phyloP scores from a whole-genome alignment of 1,140 invertebrate species.

The Monochamus saltuarius region DNA sequence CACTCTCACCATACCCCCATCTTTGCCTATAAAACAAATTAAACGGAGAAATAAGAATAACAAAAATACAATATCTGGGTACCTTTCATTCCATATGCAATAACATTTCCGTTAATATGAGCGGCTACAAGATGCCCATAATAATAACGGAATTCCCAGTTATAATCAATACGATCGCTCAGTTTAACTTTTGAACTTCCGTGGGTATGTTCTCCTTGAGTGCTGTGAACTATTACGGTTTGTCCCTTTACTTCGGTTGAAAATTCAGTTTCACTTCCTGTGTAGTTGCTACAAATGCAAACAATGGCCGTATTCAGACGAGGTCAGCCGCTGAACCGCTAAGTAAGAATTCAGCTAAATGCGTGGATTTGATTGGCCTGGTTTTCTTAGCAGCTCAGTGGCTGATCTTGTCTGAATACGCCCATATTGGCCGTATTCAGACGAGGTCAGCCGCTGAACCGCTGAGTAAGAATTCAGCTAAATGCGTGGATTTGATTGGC shows the following conservation, averaged over 20 bases:
- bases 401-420: too few relatives aligned
- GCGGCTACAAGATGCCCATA: slow-evolving; percentile 85
- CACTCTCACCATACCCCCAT: slow-evolving; percentile 79
- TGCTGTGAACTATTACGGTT: slow-evolving; percentile 71
- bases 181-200: slow-evolving; percentile 88
- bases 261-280: slow-evolving; percentile 68
- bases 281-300: slow-evolving; percentile 61
- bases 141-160: slow-evolving; percentile 87
- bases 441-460: too few relatives aligned
- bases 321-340: too few relatives aligned
- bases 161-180: slow-evolving; percentile 88
- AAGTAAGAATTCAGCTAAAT: too few relatives aligned
- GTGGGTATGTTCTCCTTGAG: slow-evolving; percentile 67
- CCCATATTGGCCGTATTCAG: too few relatives aligned
- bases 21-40: slow-evolving; percentile 59
- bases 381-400: too few relatives aligned
- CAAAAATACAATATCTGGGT: neutral
- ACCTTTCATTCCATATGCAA: slow-evolving; percentile 92
- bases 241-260: slow-evolving; percentile 66
- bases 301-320: too few relatives aligned
- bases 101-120: slow-evolving; percentile 79
- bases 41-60: slow-evolving; percentile 13
- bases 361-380: too few relatives aligned
- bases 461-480: too few relatives aligned
- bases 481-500: too few relatives aligned